Base-by-base conservation (phyloP, 2,113 vertebrate genomes). In the Pao palembangensis region DNA sequence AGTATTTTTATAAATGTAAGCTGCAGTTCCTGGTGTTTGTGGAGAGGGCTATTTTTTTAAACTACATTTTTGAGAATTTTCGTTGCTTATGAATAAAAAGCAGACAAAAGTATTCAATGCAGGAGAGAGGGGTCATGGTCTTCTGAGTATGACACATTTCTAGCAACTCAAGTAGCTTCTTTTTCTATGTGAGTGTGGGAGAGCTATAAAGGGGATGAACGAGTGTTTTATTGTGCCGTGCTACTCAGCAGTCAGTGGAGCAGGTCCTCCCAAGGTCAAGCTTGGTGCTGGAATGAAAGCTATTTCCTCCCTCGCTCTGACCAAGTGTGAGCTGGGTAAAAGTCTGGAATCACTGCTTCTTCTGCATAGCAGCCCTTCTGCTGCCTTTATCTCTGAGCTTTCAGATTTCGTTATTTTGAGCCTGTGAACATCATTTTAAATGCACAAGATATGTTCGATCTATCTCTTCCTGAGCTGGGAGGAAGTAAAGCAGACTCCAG, bases 271-370 rank as follows among this genome's bases (percentile, higher is more conserved):
- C 87, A 84, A 85, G 85, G 85, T 88, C 87, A 87, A 41, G 51
- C 83, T 57, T 44, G 66, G 65, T 55, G 70, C 61, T 85, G 85
- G 87, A 85, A 88, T 87, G 81, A 87, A n/a, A 85, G 79, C 69
- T 81, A 87, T 86, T 86, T 87, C 84, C 82, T 87, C 78, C 71
- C 65, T 82, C 63, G 13, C 74, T 71, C 63, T 53, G 71, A 82
- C 73, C 55, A 18, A 79, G 71, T 71, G 72, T 51, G 73, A 73
- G 71, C 48, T 0, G n/a, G 49, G 68, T 64, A 79, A 83, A 74
- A 64, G 69, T 50, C 57, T 59, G 75, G 75, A 78, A 80, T 78
- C 62, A 48, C 25, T 60, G 54, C 42, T 65, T 19, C 34, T 49
- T 19, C 34, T 49, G 51, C 51, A 51, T 68, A 77, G 16, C 19